Percentiles rank a stretch among this genome's conserved stretches.
phyloP scores from a whole-genome alignment of 2,113 vertebrate genomes.

The Arothron firmamentum region DNA sequence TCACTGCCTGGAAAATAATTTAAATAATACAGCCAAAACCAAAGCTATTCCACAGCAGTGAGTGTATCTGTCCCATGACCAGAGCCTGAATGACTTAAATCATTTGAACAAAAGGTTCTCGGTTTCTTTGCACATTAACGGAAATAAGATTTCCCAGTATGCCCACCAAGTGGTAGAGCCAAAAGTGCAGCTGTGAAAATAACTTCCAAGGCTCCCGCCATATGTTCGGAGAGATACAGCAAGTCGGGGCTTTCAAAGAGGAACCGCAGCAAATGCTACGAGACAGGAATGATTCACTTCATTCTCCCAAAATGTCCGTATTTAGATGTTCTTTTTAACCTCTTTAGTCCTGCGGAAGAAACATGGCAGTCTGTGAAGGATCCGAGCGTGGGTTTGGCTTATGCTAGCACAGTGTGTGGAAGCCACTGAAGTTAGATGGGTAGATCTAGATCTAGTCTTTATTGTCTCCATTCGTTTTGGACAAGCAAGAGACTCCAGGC shows the following conservation, averaged over 20 bases:
- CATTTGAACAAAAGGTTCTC: constrained; percentile 6
- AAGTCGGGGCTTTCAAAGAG: constrained; percentile 49
- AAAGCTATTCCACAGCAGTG: constrained; percentile 6
- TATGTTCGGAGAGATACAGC: constrained; percentile 51
- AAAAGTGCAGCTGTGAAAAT: constrained; percentile 29
- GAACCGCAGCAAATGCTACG: constrained; percentile 32
- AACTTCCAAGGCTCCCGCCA: constrained; percentile 40
- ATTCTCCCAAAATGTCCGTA: constrained; percentile 43
- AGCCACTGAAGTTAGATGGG: constrained; percentile 25
- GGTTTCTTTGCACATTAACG: constrained; percentile 43
- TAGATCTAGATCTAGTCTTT: too few species aligned
- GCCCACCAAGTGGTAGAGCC: constrained; percentile 25
- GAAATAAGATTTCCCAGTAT: constrained; percentile 15
- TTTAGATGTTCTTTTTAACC: constrained; percentile 62
- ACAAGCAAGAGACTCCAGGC: too few species aligned
- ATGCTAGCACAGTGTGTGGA: constrained; percentile 36
- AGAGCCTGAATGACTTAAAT: background rate
- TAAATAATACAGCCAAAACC: background rate
- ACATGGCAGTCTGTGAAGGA: constrained; percentile 41
- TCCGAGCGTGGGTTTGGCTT: constrained; percentile 39
- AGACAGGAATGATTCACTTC: constrained; percentile 56
- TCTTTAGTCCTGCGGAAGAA: constrained; percentile 21
- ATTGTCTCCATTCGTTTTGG: too few species aligned
- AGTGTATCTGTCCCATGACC: background rate
- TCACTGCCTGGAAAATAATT: too few species aligned